Evolutionary conservation across 92 coral and sea anemone genomes (phyloP), one percentile per base, ranked within the genome.

Genomic region (Chrysogorgia sp.): DNA sequence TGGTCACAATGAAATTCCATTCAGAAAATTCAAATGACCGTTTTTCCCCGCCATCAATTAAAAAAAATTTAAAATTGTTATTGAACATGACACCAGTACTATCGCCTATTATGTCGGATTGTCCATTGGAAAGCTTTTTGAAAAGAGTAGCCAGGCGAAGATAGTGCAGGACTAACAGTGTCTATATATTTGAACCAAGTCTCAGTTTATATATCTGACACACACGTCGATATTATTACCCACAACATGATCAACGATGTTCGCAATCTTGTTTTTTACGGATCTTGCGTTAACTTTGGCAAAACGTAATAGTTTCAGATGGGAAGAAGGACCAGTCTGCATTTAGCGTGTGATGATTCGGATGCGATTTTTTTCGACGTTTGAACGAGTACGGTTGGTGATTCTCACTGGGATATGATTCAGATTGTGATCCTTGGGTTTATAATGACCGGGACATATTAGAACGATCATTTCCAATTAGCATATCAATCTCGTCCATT

Each of bases 21-120:
- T 74, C 79, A 8, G 79, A 74, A 43, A 45, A 74, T 55, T 74
- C 79, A 55, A 74, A 74, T 31, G 66, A 74, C 20, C 59, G 21
- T 13, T 28, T 40, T 48, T 77, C 72, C 7, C 68, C 57, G 29
- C 82, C 57, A 19, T 59, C 71, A 17, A 49, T 24, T 21, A 58
- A 10, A 12, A 28, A 35, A 0, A 56, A 33, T 1, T 1, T 58
- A 19, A 75, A 34, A 12, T 22, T 53, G 47, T 58, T 40, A 13
- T 58, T 75, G 20, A 31, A 76, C 30, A 76, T 22, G 19, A 76
- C 52, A 5, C 60, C 58, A 19, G 58, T 76, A 17, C 71, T 71
- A 24, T 59, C 82, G 24, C 82, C 82, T 15, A 40, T 1, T 76
- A 37, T 61, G 24, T 24, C 68, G 1, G 71, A 60, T 25, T 9